phyloP scores from a whole-genome alignment of 1,140 invertebrate genomes.

The Musca vetustissima region DNA sequence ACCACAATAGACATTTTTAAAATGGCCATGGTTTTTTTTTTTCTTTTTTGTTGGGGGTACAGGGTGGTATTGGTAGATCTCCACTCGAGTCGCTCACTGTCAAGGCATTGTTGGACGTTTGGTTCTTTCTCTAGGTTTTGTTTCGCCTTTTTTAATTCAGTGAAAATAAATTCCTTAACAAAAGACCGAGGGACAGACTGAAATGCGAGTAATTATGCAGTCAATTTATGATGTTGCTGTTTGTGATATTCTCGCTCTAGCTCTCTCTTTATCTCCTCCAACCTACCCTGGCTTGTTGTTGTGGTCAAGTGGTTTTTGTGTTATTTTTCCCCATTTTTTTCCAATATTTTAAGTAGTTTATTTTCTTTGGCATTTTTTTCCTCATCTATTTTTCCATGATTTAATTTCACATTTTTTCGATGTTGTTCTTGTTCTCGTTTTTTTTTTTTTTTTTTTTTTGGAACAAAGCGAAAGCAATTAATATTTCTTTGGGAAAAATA shows the following conservation, averaged over 20 bases:
- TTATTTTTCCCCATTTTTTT: neutral
- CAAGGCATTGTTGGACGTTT: neutral
- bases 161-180: constrained; percentile 1
- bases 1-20: constrained; percentile 1
- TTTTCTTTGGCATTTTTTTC: neutral
- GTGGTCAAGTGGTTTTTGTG: constrained; percentile 16
- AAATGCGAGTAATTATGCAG: constrained; percentile 15
- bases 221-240: constrained; percentile 1
- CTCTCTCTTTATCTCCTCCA: too few species aligned
- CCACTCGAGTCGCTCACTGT: neutral
- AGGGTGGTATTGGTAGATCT: constrained; percentile 12
- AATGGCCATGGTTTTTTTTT: too few species aligned
- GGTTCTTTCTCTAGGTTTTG: neutral
- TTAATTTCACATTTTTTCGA: neutral
- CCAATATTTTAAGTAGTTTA: neutral
- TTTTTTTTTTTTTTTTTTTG: neutral
- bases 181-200: neutral
- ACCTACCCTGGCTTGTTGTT: neutral
- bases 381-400: neutral
- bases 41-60: neutral
- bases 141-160: too few species aligned
- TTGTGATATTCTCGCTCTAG: neutral
- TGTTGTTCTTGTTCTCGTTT: neutral
- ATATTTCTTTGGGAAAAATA: neutral
- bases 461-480: neutral